phyloP scores from a whole-genome alignment of 2,113 vertebrate species.

The Sphyrna mokarran region DNA sequence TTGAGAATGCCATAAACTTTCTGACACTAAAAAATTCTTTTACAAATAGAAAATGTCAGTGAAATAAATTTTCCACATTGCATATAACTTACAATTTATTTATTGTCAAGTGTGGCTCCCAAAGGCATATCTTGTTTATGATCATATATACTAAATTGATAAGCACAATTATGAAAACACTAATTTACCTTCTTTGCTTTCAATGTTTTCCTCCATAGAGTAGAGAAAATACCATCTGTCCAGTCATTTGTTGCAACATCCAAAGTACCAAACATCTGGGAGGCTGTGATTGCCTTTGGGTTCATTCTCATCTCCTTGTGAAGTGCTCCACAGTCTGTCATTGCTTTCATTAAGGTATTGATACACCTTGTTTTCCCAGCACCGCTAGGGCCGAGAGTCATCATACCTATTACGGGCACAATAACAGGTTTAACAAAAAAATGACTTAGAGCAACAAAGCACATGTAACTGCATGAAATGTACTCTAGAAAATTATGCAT shows the following conservation, averaged over 20 bases:
- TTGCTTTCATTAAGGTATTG: slow-evolving; percentile 70
- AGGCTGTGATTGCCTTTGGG: slow-evolving; percentile 74
- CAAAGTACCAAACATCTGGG: slow-evolving; percentile 77
- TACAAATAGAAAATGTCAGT: background rate
- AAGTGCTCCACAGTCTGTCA: slow-evolving; percentile 66
- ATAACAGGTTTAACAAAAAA: slow-evolving; percentile 46
- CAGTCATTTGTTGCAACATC: slow-evolving; percentile 80
- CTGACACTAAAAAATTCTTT: background rate
- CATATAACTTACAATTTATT: background rate
- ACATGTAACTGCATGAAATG: background rate
- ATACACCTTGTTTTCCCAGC: slow-evolving; percentile 73
- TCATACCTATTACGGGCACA: slow-evolving; percentile 60
- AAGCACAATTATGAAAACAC: background rate
- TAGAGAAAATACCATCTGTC: slow-evolving; percentile 78
- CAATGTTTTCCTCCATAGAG: slow-evolving; percentile 76
- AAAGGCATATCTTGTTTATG: background rate
- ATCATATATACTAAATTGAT: background rate
- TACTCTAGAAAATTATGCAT: background rate
- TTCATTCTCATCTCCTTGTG: slow-evolving; percentile 84
- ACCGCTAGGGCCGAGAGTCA: slow-evolving; percentile 70
- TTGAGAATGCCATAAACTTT: background rate
- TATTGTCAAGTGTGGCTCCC: background rate
- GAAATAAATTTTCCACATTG: background rate
- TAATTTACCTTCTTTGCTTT: slow-evolving; percentile 68
- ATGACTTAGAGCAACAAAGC: background rate